Percentiles rank a stretch among this genome's conserved stretches.
These are phyloP conservation scores for Buphagus erythrorhynchus DNA, from an alignment of 2,797 vertebrate species.

Conservation along the genomic window DNA sequence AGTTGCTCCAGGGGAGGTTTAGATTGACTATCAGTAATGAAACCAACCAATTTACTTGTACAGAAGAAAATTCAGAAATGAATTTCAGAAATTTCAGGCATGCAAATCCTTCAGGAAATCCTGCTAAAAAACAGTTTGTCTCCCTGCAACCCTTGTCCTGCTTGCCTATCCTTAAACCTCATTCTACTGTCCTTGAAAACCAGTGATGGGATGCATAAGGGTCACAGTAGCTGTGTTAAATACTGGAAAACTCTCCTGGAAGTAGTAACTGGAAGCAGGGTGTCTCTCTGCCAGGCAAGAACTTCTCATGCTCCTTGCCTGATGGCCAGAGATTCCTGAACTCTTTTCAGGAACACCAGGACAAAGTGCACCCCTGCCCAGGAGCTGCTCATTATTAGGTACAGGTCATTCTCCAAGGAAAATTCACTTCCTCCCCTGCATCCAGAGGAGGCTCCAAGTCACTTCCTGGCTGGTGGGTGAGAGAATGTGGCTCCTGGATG, in stretches of 20 bases:
- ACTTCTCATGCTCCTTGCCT: not conserved
- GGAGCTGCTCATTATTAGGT: not conserved
- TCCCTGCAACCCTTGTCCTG: not conserved
- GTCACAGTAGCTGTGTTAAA: not conserved
- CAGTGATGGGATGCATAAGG: rapidly evolving
- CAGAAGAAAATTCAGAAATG: not conserved
- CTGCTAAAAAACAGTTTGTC: not conserved
- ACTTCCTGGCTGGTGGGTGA: not conserved
- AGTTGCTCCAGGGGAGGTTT: not conserved
- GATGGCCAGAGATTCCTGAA: not conserved
- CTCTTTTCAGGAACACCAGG: not conserved
- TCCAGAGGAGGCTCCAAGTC: not conserved
- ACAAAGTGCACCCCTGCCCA: not conserved
- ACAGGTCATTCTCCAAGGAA: not conserved
- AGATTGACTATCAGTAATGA: not conserved
- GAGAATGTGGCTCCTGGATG: not conserved
- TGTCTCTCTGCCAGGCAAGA: not conserved
- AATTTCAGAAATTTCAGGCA: too few relatives aligned
- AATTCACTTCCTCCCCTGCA: not conserved
- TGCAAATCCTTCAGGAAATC: not conserved
- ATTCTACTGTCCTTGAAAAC: not conserved
- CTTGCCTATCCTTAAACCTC: not conserved
- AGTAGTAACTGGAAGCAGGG: not conserved
- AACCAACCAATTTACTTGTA: not conserved
- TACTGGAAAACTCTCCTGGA: not conserved